Evolutionary conservation across 2,888 invertebrate species (phyloP).

Genomic region (Thymelicus sylvestris): DNA sequence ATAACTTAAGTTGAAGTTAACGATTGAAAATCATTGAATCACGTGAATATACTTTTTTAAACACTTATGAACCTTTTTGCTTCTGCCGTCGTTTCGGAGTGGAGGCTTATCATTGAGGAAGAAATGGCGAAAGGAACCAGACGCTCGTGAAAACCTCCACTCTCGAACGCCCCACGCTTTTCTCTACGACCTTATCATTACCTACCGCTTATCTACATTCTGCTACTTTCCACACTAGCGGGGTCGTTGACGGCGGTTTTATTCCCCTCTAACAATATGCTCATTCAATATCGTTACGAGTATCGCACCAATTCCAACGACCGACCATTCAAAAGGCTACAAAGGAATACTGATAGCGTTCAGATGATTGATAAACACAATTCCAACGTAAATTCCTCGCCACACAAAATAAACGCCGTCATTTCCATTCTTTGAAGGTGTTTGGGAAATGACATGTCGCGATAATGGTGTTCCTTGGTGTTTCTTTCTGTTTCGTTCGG

Average conservation of each 20-base stretch:
- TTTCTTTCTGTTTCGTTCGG: neutral
- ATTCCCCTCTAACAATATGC: constrained; percentile 3
- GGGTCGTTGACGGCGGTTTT: neutral
- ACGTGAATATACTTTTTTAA: too few species aligned
- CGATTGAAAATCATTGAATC: too few species aligned
- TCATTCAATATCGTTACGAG: neutral
- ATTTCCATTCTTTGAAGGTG: constrained; percentile 7
- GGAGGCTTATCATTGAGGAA: too few species aligned
- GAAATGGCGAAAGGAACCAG: too few species aligned
- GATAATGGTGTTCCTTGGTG: neutral
- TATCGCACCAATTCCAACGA: constrained; percentile 16
- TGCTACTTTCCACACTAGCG: too few species aligned
- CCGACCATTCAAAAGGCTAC: constrained; percentile 8
- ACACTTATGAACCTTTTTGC: too few species aligned
- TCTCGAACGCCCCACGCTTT: too few species aligned
- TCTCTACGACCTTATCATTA: too few species aligned
- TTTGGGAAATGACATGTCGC: constrained; percentile 3
- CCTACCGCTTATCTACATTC: too few species aligned
- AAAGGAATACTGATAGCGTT: constrained; percentile 30
- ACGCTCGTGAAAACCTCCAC: too few species aligned
- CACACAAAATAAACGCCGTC: constrained; percentile 1
- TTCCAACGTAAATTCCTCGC: constrained; percentile 18
- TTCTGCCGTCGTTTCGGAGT: too few species aligned
- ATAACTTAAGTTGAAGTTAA: too few species aligned
- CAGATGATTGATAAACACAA: constrained; percentile 34